Base-by-base conservation (phyloP, 2,113 vertebrate species). In the Heterocephalus glaber region DNA sequence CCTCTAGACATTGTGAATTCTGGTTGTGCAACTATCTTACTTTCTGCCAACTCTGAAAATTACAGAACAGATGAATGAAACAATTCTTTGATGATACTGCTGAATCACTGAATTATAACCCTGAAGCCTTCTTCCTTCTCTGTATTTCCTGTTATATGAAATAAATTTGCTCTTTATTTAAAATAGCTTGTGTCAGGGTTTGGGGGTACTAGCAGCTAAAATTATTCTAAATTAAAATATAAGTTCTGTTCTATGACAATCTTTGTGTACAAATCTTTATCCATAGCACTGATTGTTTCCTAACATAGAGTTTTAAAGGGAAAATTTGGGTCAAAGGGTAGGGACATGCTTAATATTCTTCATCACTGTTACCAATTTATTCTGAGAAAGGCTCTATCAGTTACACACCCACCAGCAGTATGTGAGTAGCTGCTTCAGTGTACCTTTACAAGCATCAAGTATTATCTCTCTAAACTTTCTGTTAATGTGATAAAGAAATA, bases 191-290 rank as follows among this genome's bases (percentile, higher is more conserved):
- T 82, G 17, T 88, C 86, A 79, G 60, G 24, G 28, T 68, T 93
- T 76, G 79, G 65, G 12, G 38, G 44, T 84, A 81, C 33, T 97
- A 76, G 38, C 52, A 95, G 24, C 76, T 87, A 90, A 93, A 93
- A 89, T 90, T 65, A 72, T 76, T 86, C 22, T 74, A 74, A 82
- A n/a, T 61, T 7, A 86, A 96, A 89, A 86, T 41, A 83, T 86
- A 54, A 49, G 38, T 47, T 89, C 95, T 92, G 5, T 26, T 91
- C 12, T 83, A 11, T 22, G 52, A 65, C 7, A 47, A n/a, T 65
- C 44, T 90, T 84, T 80, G 30, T 89, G 9, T n/a, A 66, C 86
- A 87, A 86, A 92, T 63, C 56, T 84, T 84, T 87, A 56, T 76
- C 47, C 7, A 19, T n/a, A 49, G n/a, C 20, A 91, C 63, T 81